These are phyloP conservation scores for Cepaea hortensis DNA, from an alignment of 2,888 invertebrate genomes.

Conservation along the genomic window DNA sequence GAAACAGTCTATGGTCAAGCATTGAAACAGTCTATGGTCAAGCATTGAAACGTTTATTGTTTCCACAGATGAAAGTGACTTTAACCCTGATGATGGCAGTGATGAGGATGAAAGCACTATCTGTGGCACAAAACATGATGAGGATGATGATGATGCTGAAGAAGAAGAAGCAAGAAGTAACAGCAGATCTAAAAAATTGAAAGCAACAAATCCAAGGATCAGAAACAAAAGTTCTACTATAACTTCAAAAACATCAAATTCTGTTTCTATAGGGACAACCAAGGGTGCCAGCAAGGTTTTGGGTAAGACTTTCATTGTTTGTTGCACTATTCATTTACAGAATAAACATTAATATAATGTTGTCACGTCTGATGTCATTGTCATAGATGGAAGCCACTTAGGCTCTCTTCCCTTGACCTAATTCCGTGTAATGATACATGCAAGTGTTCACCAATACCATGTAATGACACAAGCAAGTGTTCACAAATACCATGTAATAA, in stretches of 20 bases:
- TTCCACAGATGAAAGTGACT: slow-evolving; percentile 28
- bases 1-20: too few relatives aligned
- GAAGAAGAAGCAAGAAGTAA: not conserved
- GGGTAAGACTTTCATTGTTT: not conserved
- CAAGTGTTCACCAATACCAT: too few relatives aligned
- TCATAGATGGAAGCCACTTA: too few relatives aligned
- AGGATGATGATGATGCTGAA: not conserved
- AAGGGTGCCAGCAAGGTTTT: not conserved
- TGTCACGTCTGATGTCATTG: too few relatives aligned
- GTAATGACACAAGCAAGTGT: too few relatives aligned
- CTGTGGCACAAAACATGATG: not conserved
- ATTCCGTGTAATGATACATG: too few relatives aligned
- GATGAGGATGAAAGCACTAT: slow-evolving; percentile 11
- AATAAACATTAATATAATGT: too few relatives aligned
- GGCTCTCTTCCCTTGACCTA: too few relatives aligned
- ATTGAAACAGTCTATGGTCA: too few relatives aligned
- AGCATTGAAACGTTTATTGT: too few relatives aligned
- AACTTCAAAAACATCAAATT: slow-evolving; percentile 5
- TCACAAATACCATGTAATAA: too few relatives aligned
- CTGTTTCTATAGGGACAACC: not conserved
- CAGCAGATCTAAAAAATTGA: not conserved
- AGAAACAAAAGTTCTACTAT: not conserved
- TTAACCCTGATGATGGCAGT: slow-evolving; percentile 6
- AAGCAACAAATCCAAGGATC: not conserved
- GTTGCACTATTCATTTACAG: too few relatives aligned